phyloP scores from a whole-genome alignment of 2,113 vertebrate genomes.

The Amblyopsis rosae region DNA sequence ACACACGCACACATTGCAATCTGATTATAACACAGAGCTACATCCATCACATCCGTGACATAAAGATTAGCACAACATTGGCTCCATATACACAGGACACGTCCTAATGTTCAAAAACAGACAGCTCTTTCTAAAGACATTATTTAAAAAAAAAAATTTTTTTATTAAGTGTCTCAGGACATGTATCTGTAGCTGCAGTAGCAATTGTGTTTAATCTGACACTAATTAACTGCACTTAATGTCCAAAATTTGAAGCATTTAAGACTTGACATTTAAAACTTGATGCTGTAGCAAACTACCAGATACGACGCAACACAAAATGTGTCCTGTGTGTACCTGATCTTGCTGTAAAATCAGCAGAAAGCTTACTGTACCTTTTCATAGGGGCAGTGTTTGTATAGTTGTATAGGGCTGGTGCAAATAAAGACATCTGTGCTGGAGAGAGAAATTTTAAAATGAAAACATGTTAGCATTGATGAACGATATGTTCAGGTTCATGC shows the following conservation, averaged over 20 bases:
- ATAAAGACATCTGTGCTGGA: slow-evolving; percentile 94
- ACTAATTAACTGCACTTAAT: too few relatives aligned
- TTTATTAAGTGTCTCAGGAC: too few relatives aligned
- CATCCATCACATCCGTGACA: background rate
- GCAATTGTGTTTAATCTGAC: too few relatives aligned
- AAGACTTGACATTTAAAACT: too few relatives aligned
- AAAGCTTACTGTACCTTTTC: slow-evolving; percentile 86
- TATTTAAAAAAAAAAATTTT: too few relatives aligned
- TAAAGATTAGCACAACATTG: too few relatives aligned
- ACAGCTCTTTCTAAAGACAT: too few relatives aligned
- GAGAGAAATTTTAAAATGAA: slow-evolving; percentile 16
- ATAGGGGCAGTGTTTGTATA: slow-evolving; percentile 86
- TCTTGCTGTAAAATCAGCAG: background rate
- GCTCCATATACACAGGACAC: too few relatives aligned
- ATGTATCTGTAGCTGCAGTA: too few relatives aligned
- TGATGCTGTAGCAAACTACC: background rate
- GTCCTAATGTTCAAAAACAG: too few relatives aligned
- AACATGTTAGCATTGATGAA: slow-evolving; percentile 17
- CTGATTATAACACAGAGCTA: slow-evolving; percentile 14
- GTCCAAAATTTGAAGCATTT: too few relatives aligned
- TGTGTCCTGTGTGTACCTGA: background rate
- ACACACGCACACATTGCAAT: slow-evolving; percentile 15
- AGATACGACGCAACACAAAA: background rate
- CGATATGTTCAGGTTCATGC: background rate
- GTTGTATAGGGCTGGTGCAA: slow-evolving; percentile 93